Evolutionary conservation across 1,140 invertebrate species (phyloP), one percentile per base, ranked within the genome.

Genomic region (Trachymyrmex cornetzi): DNA sequence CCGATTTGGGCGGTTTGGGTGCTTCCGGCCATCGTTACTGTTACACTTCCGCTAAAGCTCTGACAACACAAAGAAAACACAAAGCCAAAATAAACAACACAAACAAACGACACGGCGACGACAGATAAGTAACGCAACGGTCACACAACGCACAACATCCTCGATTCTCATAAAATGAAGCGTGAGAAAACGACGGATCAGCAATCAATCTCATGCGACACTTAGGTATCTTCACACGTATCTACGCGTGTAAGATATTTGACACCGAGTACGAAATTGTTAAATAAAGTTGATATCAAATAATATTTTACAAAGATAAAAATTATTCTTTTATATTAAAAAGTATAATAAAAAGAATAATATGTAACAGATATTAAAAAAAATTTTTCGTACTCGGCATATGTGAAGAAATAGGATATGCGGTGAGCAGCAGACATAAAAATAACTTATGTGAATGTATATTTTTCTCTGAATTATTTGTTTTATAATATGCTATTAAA

Each of bases 1-100:
- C 93, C 94, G 92, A 97, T 97, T 93, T 97, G 96, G 93, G 97
- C 94, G 92, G 97, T 97, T 92, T 97, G 96, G 93, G 97, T 97
- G 95, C 97, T 97, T 87, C 97, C 97, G 95, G 97, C 97, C 94
- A 98, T 96, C 95, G 94, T 95, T 94, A 95, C 95, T 91, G 97
- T 97, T 94, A 97, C 97, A 95, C 97, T 97, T 88, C 97, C 97
- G 94, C 97, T 97, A 96, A 98, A 98, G 95, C 97, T 97, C 97
- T 98, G 96, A 94, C 96, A 95, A 95, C 95, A 94, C 94, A 95
- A 95, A 94, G 93, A 95, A 95, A 95, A 95, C 93, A 94, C 93
- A 95, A 95, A 94, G 94, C 95, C 93, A 95, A 95, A 95, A 95
- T 95, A 95, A 95, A 95, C 94, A 95, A 95, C 94, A 95, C 93